Evolutionary conservation across 1,140 invertebrate species (phyloP).

Genomic region (Scaptomyza hsui): DNA sequence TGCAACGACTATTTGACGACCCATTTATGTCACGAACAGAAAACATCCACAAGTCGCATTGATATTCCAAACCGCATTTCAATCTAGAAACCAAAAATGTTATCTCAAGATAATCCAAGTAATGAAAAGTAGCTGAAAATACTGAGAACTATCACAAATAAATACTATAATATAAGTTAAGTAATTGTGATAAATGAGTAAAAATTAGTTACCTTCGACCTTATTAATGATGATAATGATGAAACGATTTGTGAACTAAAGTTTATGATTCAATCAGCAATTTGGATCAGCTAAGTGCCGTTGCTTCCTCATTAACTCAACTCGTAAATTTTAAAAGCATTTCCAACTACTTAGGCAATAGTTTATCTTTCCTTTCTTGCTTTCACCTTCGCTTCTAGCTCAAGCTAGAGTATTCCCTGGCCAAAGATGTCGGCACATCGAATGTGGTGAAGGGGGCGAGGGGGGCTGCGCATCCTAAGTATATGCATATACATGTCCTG

Average conservation of each 20-base stretch:
- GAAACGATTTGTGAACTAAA: background rate
- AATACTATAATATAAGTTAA: too few relatives aligned
- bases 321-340: slow-evolving; percentile 55
- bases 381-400: background rate
- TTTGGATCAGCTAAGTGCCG: slow-evolving; percentile 46
- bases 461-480: slow-evolving; percentile 40
- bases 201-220: too few relatives aligned
- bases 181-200: too few relatives aligned
- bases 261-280: slow-evolving; percentile 56
- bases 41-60: background rate
- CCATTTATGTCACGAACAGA: slow-evolving; percentile 2
- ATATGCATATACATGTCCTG: slow-evolving; percentile 68
- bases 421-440: slow-evolving; percentile 22
- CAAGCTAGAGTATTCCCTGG: background rate
- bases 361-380: slow-evolving; percentile 12
- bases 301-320: slow-evolving; percentile 49
- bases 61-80: background rate
- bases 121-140: too few relatives aligned
- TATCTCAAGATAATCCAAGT: too few relatives aligned
- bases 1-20: slow-evolving; percentile 24
- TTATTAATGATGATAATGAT: background rate
- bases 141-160: too few relatives aligned
- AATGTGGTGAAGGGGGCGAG: background rate
- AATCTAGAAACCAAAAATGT: too few relatives aligned
- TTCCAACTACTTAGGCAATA: slow-evolving; percentile 48